Base-by-base conservation (phyloP, 1,140 invertebrate genomes). In the Aphelenchoides avenae region DNA sequence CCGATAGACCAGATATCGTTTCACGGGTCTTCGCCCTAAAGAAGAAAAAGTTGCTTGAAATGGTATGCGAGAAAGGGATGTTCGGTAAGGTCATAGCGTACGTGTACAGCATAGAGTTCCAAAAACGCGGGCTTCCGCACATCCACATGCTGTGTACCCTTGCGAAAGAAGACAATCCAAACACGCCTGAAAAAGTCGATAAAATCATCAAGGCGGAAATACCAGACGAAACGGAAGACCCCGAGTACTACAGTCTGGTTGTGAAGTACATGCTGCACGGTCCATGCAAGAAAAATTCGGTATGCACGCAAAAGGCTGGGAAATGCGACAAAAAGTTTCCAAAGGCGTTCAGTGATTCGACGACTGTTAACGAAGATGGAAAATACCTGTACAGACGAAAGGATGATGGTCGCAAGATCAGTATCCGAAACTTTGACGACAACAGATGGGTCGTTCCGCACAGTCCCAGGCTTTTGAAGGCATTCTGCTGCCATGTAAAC, bases 121-220 rank as follows among this genome's bases (percentile, higher is more conserved):
- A 53, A 55, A 53, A 53, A 53, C 20, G 51, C 52, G 51, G 51
- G 5, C 15, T 53, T 22, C 51, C 51, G 18, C 48, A 55, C 27
- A 24, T 57, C 3, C 48, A 53, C 26, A 15, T n/a, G 11, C 20
- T 48, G 20, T 7, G 30, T 13, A 48, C 46, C 30, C 7, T 48
- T 26, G 7, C 9, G 9, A 40, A 6, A 48, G 46, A 48, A 48
- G 26, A 48, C 26, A 48, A 48, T 39, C 7, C 9, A 9, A 48
- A 18, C 30, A 40, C 11, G 9, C 15, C 11, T 7, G 9, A 34
- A 7, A 9, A 40, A 6, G 46, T 48, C 9, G 11, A 34, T 7
- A 34, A 31, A 40, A 39, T 40, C 11, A 11, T 40, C 9, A 43
- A 18, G 9, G 22, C 22, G 13, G 26, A 48, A 39, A 48, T n/a